Base-by-base conservation (phyloP, 2,797 vertebrate genomes). In the Remorina albescens region DNA sequence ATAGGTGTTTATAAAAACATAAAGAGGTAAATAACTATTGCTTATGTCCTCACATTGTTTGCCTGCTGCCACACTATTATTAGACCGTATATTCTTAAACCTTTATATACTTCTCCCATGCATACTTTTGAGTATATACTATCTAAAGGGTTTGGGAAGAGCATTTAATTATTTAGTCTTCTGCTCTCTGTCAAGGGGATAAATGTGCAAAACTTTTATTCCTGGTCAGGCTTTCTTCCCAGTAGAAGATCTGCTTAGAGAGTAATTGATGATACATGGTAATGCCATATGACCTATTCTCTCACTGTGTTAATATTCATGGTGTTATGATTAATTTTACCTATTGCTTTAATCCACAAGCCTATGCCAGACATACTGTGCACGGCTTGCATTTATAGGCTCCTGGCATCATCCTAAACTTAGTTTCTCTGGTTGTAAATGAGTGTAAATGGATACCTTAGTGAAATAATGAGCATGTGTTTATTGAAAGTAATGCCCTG, bases 291-390 rank as follows among this genome's bases (percentile, higher is more conserved):
- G 72, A 87, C 86, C 86, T 86, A 77, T 88, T 94, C 90, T 90
- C 89, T 80, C 74, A 69, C 73, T 80, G 57, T 84, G 86, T 89
- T 94, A 91, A 94, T 93, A 93, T 94, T 92, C 84, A 92, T 90
- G 86, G 74, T 87, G 88, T 89, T 90, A 86, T 93, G 90, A 95
- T 93, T 91, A 92, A 93, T 94, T 89, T 92, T 72, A 86, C 71
- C 85, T 83, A 82, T 77, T 91, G 77, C 78, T 82, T 83, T 86
- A 78, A 83, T 79, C 80, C 78, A 87, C 75, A 59, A 87, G 84
- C 83, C 72, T 83, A 81, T 89, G 78, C 86, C 78, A 82, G 64
- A n/a, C 87, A 78, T 61, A 75, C 79, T 84, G 86, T 83, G 81
- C 81, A 53, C 81, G 42, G 51, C 71, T 85, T 84, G 50, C 81